A percentile compares a stretch with the other conserved stretches of the same genome.
These are phyloP conservation scores for Drosophila bipectinata DNA, from an alignment of 1,140 invertebrate species.

Conservation along the genomic window DNA sequence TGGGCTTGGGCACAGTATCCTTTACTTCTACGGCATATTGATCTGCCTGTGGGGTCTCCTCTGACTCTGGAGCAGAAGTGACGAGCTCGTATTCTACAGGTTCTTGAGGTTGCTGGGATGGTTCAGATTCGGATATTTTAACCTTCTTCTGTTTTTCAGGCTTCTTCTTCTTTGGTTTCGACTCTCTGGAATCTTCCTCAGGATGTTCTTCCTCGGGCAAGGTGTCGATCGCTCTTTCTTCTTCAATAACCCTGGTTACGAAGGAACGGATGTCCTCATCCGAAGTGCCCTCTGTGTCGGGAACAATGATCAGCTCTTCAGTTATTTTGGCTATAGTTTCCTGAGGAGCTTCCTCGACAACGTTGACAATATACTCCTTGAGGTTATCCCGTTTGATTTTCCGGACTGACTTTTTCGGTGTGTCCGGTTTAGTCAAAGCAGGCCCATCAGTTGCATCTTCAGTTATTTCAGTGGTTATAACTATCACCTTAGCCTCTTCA, in stretches of 20 bases:
- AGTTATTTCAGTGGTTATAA: slow-evolving; percentile 75
- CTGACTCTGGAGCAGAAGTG: slow-evolving; percentile 36
- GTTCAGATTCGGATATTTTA: slow-evolving; percentile 47
- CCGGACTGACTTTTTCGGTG: slow-evolving; percentile 68
- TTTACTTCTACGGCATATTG: slow-evolving; percentile 40
- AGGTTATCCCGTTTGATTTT: slow-evolving; percentile 72
- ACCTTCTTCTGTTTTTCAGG: slow-evolving; percentile 70
- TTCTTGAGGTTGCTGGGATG: slow-evolving; percentile 9
- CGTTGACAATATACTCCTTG: slow-evolving; percentile 63
- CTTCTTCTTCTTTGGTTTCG: slow-evolving; percentile 76
- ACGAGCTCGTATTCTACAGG: slow-evolving; percentile 3
- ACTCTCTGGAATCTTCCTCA: not conserved
- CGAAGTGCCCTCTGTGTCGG: not conserved
- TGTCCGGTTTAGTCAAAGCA: slow-evolving; percentile 44
- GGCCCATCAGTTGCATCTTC: slow-evolving; percentile 38
- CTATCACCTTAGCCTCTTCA: slow-evolving; percentile 69
- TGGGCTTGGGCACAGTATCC: slow-evolving; percentile 33
- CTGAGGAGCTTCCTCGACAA: slow-evolving; percentile 65
- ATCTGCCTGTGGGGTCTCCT: slow-evolving; percentile 10
- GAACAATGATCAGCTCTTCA: slow-evolving; percentile 35
- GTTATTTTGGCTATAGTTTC: slow-evolving; percentile 55
- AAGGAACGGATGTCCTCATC: slow-evolving; percentile 39
- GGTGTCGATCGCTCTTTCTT: slow-evolving; percentile 20
- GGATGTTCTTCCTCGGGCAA: slow-evolving; percentile 22
- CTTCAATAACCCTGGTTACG: slow-evolving; percentile 63